phyloP scores from a whole-genome alignment of 2,888 invertebrate species.

The Theretra japonica region DNA sequence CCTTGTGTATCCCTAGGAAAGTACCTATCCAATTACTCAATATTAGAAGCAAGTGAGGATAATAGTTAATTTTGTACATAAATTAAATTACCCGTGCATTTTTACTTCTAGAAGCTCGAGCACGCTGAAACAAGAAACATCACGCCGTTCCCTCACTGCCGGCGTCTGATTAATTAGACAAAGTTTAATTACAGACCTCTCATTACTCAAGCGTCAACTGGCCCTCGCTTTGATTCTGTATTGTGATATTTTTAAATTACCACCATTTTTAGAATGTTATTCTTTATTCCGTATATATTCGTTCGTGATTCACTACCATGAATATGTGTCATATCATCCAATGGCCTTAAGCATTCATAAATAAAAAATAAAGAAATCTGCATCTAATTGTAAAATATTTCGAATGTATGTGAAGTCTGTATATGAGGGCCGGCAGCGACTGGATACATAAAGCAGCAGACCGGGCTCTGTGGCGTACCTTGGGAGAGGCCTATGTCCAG shows the following conservation, averaged over 20 bases:
- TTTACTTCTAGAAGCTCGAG: background rate
- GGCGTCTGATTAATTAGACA: constrained; percentile 63
- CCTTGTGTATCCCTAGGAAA: no score
- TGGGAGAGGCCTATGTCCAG: no score
- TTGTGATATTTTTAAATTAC: constrained; percentile 27
- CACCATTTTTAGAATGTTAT: constrained; percentile 5
- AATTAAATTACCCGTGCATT: background rate
- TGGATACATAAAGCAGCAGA: no score
- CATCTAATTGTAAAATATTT: no score
- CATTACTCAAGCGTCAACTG: constrained; percentile 57
- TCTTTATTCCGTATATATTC: background rate
- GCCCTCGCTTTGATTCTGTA: constrained; percentile 41
- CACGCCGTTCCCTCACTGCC: constrained; percentile 35
- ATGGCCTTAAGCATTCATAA: no score
- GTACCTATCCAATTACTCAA: no score
- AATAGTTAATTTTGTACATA: background rate
- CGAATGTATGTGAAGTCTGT: no score
- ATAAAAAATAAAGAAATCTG: no score
- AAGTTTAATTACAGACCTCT: constrained; percentile 66
- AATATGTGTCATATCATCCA: no score
- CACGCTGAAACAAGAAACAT: constrained; percentile 28
- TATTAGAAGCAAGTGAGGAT: background rate
- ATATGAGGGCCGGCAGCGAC: no score
- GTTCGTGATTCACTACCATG: no score
- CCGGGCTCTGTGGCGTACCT: no score